These are phyloP conservation scores for Chlorodrepanis virens DNA, from an alignment of 2,113 vertebrate genomes.

Conservation along the genomic window DNA sequence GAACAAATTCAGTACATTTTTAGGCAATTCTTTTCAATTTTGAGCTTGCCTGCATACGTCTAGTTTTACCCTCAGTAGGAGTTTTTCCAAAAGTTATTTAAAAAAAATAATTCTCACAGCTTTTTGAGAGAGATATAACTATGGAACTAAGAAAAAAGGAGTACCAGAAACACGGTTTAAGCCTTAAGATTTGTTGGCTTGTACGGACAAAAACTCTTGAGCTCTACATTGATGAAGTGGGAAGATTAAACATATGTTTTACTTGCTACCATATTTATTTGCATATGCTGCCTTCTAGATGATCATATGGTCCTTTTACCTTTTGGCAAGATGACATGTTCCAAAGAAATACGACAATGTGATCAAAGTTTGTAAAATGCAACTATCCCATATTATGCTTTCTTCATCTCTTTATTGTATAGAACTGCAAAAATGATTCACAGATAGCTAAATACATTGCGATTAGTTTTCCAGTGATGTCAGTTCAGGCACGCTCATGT, in stretches of 20 bases:
- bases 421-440: background rate
- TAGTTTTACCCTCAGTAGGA: background rate
- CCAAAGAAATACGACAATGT: slow-evolving; percentile 1
- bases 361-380: slow-evolving; percentile 28
- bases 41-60: background rate
- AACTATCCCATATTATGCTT: background rate
- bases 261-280: slow-evolving; percentile 60
- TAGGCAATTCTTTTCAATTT: background rate
- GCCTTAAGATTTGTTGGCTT: slow-evolving; percentile 17
- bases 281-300: slow-evolving; percentile 53
- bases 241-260: slow-evolving; percentile 60
- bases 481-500: background rate
- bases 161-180: background rate
- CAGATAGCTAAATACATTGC: background rate
- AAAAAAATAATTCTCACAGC: background rate
- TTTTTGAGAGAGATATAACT: background rate
- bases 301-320: slow-evolving; percentile 63
- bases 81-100: background rate
- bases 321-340: slow-evolving; percentile 59
- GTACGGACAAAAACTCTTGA: background rate
- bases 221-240: slow-evolving; percentile 48
- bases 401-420: background rate
- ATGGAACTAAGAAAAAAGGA: background rate
- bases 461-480: background rate
- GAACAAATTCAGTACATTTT: background rate